A percentile compares a stretch with the other conserved stretches of the same genome.
Conservation (phyloP, 2,797 vertebrate genomes). For the Cyprinella venusta region DNA sequence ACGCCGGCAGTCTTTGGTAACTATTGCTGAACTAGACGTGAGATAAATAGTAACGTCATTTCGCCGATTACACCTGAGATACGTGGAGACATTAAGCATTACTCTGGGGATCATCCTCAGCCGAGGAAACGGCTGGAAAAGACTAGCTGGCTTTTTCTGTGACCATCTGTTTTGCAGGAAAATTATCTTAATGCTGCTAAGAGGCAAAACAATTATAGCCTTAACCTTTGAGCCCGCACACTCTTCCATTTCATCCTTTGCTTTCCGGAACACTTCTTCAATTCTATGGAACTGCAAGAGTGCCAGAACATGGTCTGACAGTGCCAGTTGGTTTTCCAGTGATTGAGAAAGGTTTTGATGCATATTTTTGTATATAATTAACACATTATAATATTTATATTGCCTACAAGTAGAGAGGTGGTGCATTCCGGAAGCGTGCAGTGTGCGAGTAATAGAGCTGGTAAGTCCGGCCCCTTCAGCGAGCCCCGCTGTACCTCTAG, state of each 20-base stretch:
- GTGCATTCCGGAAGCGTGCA: not conserved
- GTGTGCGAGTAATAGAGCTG: not conserved
- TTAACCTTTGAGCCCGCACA: constrained; percentile 66
- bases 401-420: not conserved
- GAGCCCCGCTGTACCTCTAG: too few species aligned
- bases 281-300: not conserved
- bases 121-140: constrained; percentile 59
- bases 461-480: too few species aligned
- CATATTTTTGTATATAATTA: not conserved
- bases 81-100: constrained; percentile 75
- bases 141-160: constrained; percentile 75
- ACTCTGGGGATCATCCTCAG: constrained; percentile 76
- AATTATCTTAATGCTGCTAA: constrained; percentile 70
- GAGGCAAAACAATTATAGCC: constrained; percentile 75
- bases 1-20: constrained; percentile 78
- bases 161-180: constrained; percentile 82
- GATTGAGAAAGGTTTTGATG: not conserved
- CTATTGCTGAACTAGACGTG: constrained; percentile 77
- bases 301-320: not conserved
- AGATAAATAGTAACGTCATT: constrained; percentile 87
- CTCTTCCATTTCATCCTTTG: constrained; percentile 30
- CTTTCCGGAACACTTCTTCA: constrained; percentile 17
- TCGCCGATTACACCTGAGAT: constrained; percentile 80
- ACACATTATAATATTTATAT: not conserved
- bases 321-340: constrained; percentile 1